Evolutionary conservation across 2,888 invertebrate genomes (phyloP), one percentile per base, ranked within the genome.

Genomic region (Eutolmus rufibarbis): DNA sequence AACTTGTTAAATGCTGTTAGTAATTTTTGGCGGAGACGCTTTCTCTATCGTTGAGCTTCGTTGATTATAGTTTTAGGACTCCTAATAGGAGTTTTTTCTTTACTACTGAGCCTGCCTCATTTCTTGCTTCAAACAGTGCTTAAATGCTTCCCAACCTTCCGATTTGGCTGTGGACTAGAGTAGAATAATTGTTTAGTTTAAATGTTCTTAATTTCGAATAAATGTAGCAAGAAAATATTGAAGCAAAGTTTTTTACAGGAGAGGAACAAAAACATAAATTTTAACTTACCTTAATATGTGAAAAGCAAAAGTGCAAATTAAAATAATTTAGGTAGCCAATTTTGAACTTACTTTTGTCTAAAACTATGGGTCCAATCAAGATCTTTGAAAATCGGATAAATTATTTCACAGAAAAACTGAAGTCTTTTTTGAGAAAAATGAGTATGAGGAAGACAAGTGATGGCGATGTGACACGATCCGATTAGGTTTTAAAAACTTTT

Each of bases 61-160:
- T 66, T 66, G 66, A 66, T n/a, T 66, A 23, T 66, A 28, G 2
- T 19, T 28, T 66, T 56, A n/a, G 7, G 7, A 16, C 66, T 28
- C 66, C 28, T 66, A 23, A 9, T 19, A 28, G 66, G 28, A 66
- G 23, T 66, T 28, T 23, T 1, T 8, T 9, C 2, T 51, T 12
- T 37, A 40, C 76, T 34, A 31, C 76, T 82, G 86, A 2, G 51
- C 46, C 28, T 85, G 56, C 87, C 87, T 90, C 96, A 98, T 97
- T 93, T 98, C 98, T 92, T 97, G 97, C 91, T 97, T 97, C 79
- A 98, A 95, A 92, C 98, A 98, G 23, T 95, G 94, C 91, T 97
- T 98, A 93, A 98, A 98, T 7, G 97, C 96, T 89, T 97, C 97
- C 98, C 98, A 98, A 40, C 97, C 97, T 93, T 97, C 97, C 90